phyloP scores from a whole-genome alignment of 2,113 vertebrate genomes.

The Megalops atlanticus region DNA sequence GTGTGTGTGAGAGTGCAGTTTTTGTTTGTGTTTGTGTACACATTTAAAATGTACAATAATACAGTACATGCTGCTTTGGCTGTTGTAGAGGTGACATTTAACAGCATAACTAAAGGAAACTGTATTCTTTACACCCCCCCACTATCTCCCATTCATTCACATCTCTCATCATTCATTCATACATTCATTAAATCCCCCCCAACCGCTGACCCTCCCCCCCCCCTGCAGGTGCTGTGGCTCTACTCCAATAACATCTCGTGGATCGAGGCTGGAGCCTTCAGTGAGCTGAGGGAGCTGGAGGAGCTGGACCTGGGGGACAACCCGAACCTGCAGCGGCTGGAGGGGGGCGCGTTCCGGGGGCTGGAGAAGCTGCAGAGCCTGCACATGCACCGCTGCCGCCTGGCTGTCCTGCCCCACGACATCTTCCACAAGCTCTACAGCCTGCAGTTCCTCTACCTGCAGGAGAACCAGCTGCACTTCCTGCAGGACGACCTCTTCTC shows the following conservation, averaged over 20 bases:
- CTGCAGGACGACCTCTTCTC: constrained; percentile 95
- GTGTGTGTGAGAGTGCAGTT: too few species aligned
- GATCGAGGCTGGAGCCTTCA: constrained; percentile 92
- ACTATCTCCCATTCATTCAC: background rate
- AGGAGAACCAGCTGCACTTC: constrained; percentile 93
- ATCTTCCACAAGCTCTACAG: constrained; percentile 92
- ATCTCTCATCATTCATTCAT: constrained; percentile 1
- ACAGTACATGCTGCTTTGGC: background rate
- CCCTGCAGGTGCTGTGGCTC: constrained; percentile 85
- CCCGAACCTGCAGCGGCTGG: constrained; percentile 83
- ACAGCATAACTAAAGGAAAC: too few species aligned
- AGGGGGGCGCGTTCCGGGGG: constrained; percentile 90
- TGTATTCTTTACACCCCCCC: too few species aligned
- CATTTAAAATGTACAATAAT: too few species aligned
- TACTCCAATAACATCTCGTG: constrained; percentile 97
- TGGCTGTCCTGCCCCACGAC: constrained; percentile 85
- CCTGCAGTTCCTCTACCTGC: constrained; percentile 96
- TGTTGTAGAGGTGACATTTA: too few species aligned
- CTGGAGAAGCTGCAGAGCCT: constrained; percentile 92
- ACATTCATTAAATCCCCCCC: background rate
- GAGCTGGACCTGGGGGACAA: constrained; percentile 97
- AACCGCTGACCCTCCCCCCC: background rate
- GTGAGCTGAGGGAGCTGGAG: constrained; percentile 91
- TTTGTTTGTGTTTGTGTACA: too few species aligned
- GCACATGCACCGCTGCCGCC: constrained; percentile 91